Evolutionary conservation across 2,888 invertebrate species (phyloP), one percentile per base, ranked within the genome.

Genomic region (Drosophila robusta): DNA sequence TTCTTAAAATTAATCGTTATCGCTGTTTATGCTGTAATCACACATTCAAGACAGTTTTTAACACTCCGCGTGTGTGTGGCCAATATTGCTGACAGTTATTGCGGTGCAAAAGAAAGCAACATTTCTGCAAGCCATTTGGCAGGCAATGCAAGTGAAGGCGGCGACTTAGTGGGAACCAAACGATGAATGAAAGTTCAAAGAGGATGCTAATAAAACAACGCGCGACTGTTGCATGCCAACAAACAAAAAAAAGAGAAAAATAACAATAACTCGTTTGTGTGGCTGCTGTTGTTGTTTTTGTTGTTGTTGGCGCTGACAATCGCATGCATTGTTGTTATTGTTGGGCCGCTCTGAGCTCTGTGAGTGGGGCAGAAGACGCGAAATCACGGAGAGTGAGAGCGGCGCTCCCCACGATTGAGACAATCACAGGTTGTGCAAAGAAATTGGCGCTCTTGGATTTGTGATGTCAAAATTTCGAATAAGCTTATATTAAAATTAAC

Each of bases 141-240:
- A 66, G 36, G 38, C 49, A 66, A 61, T 78, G 66, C 66, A 75
- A 57, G 66, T 41, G 49, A 72, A 62, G 57, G 36, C 46, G 38
- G 16, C 42, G 61, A 32, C 22, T 18, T 9, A 42, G 41, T 38
- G 42, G 50, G 41, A 45, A 54, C 22, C 36, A 41, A 58, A 65
- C 70, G 71, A 71, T 74, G 62, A 74, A 74, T 80, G 78, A 70
- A 81, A 81, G 81, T 81, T 71, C 58, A 71, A 77, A 80, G 77
- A 63, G 73, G 61, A 62, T 77, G 78, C 74, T 66, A 75, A 77
- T 75, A 75, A 67, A 73, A 60, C 54, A 73, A 56, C 41, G 58
- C 54, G 44, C 60, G 18, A 64, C 55, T 69, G 45, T 58, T 68
- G 66, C 66, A 67, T 49, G 70, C 47, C 54, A 42, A 64, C 44